These are phyloP conservation scores for Umimayanthus chanpuru DNA, from an alignment of 92 coral and sea anemone genomes.

Conservation along the genomic window DNA sequence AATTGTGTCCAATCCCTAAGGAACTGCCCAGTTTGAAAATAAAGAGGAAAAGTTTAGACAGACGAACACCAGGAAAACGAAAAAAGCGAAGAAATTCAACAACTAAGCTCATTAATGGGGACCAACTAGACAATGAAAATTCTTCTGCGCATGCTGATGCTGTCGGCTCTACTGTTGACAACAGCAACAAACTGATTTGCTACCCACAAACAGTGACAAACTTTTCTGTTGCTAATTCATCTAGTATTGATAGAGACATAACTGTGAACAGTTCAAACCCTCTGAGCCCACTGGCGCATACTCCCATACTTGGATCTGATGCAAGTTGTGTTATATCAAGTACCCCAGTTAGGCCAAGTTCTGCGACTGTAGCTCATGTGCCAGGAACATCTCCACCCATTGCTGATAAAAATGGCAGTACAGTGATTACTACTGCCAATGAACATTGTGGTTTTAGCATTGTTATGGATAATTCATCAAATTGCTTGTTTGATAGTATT, in stretches of 20 bases:
- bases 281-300: not conserved
- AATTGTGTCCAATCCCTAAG: not conserved
- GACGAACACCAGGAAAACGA: slow-evolving; percentile 34
- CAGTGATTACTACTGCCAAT: not conserved
- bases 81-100: slow-evolving; percentile 35
- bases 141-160: not conserved
- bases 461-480: slow-evolving; percentile 5
- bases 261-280: not conserved
- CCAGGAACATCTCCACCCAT: not conserved
- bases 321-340: not conserved
- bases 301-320: not conserved
- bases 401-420: not conserved
- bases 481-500: slow-evolving; percentile 32
- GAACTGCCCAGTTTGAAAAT: slow-evolving; percentile 33
- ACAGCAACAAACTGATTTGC: not conserved
- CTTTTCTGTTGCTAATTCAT: slow-evolving; percentile 5
- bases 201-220: not conserved
- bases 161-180: not conserved
- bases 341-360: slow-evolving; percentile 23
- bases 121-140: not conserved
- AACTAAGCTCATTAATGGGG: not conserved
- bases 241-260: not conserved
- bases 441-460: not conserved
- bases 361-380: not conserved
- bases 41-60: slow-evolving; percentile 38